Evolutionary conservation across 1,140 invertebrate genomes (phyloP), one percentile per base, ranked within the genome.

Genomic region (Brachionus sp.): DNA sequence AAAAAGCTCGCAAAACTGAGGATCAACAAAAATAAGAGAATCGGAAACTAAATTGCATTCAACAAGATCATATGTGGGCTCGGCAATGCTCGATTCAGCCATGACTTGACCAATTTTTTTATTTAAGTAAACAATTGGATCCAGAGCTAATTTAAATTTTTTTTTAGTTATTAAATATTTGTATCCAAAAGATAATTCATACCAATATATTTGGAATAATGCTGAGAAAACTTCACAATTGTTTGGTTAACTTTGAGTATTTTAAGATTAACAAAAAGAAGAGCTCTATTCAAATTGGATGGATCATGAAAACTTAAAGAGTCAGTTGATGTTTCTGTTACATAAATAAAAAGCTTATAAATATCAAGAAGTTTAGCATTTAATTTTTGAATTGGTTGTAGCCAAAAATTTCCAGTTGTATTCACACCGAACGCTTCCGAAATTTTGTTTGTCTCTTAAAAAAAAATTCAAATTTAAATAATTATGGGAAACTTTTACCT

Each of bases 1-100:
- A 53, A 75, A 75, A 19, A 50, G 25, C 23, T 75, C 70, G 44
- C 70, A 75, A 75, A 75, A 75, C 25, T 75, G 70, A 4, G 23
- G 19, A 13, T 75, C 70, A 46, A 46, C 44, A 29, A 46, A 75
- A 46, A 29, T 75, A 6, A 75, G 7, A 2, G 70, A 13, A 25
- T 75, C 44, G 9, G 37, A 75, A 13, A 75, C 44, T 16, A 80
- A 80, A 33, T 80, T 50, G 23, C 77, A 75, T 80, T 25, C 12
- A 13, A 33, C 12, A 33, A 80, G 3, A 62, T 39, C n/a, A 25
- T 80, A 80, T 19, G 35, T 62, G 6, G 77, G 50, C 35, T 80
- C 25, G 29, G 19, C 16, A 10, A 62, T 4, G 29, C 10, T 75
- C 1, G 39, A 29, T 3, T 13, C 23, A 12, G 23, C 39, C 25